Evolutionary conservation across 2,797 vertebrate genomes (phyloP), one percentile per base, ranked within the genome.

Genomic region (Arctocebus calabarensis): DNA sequence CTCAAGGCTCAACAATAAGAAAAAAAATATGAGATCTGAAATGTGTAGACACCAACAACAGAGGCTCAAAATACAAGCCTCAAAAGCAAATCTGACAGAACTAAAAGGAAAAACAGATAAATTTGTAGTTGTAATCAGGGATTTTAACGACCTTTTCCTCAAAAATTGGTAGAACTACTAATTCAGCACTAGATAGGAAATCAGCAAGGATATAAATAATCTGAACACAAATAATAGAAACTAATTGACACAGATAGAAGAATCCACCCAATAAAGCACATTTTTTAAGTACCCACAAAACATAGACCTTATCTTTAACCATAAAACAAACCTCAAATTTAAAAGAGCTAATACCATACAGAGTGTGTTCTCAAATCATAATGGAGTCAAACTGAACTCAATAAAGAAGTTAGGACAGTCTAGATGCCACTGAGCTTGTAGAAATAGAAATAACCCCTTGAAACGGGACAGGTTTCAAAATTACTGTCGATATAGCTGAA

Each of bases 351-450:
- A 86, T 48, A 86, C 64, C 37, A 94, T 10, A 74, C 11, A 87
- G 8, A 81, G 32, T 66, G 12, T 66, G 23, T 64, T 90, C 59
- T 92, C 10, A 66, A 43, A 71, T 64, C 16, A 83, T 40, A 74
- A 92, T 2, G 23, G 62, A 95, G 20, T 92, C 27, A 96, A 90
- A 88, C 8, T 74, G 64, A 92, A 75, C 40, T 71, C 82, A 96
- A 0, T 48, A 68, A 19, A 90, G 25, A 93, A 4, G 86, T 9
- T 1, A 52, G 62, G 43, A 23, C 45, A 91, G 57, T 52, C 34
- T 14, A 70, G 34, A 68, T 70, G 61, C 23, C 20, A 70, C 0
- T 84, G 45, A n/a, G 27, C 22, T 82, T 37, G 29, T 40, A 19
- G 25, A 74, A 96, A 23, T 37, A 84, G 81, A 87, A 87, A 34